These are phyloP conservation scores for Halcyon chelicuti DNA, from an alignment of 2,797 vertebrate genomes.

Conservation along the genomic window DNA sequence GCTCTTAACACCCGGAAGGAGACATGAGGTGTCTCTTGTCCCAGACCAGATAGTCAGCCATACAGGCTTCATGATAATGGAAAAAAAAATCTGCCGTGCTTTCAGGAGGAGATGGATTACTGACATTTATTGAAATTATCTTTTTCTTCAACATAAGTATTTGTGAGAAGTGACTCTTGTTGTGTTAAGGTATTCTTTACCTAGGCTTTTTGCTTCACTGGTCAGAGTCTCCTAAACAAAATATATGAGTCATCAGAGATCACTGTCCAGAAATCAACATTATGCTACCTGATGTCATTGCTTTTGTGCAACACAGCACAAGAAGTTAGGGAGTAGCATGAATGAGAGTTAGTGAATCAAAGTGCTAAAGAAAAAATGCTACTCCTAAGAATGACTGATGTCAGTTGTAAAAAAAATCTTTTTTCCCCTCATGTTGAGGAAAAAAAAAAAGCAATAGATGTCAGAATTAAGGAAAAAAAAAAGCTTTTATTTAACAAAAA, in stretches of 20 bases:
- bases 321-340: not conserved
- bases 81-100: not conserved
- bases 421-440: not conserved
- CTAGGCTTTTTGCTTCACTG: not conserved
- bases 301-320: not conserved
- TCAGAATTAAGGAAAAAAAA: not conserved
- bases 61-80: not conserved
- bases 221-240: not conserved
- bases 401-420: not conserved
- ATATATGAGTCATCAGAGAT: not conserved
- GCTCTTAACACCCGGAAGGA: not conserved
- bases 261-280: not conserved
- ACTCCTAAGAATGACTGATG: not conserved
- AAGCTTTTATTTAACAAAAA: conserved; percentile 46
- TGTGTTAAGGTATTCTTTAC: not conserved
- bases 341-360: not conserved
- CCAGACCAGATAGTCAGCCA: rapidly evolving
- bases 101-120: not conserved
- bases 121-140: not conserved
- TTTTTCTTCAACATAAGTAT: not conserved
- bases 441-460: not conserved
- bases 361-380: not conserved
- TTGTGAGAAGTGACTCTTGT: not conserved
- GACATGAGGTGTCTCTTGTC: not conserved
- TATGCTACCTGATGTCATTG: not conserved